phyloP scores from a whole-genome alignment of 1,140 invertebrate species.

The Lucilia cuprina region DNA sequence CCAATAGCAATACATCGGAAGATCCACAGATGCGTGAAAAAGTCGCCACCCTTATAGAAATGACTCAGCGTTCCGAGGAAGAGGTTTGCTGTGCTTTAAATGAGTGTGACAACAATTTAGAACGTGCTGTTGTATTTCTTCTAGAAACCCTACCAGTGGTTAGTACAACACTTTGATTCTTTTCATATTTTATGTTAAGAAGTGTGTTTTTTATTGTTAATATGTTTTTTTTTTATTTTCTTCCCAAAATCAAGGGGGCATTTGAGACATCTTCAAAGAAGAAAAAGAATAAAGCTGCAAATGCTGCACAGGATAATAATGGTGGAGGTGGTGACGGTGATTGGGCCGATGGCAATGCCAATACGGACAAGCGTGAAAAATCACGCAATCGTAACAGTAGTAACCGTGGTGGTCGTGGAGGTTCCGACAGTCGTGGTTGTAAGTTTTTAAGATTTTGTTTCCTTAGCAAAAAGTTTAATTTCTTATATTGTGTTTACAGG shows the following conservation, averaged over 20 bases:
- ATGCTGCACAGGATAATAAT: slow-evolving; percentile 62
- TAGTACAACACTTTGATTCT: slow-evolving; percentile 41
- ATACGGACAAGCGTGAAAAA: slow-evolving; percentile 62
- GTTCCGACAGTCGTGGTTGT: slow-evolving; percentile 62
- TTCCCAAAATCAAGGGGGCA: slow-evolving; percentile 68
- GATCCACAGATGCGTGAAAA: slow-evolving; percentile 74
- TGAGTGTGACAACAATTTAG: slow-evolving; percentile 80
- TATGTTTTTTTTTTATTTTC: slow-evolving; percentile 13
- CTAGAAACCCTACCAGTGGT: slow-evolving; percentile 73
- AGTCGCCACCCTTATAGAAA: slow-evolving; percentile 81
- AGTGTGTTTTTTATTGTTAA: not conserved
- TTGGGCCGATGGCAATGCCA: slow-evolving; percentile 64
- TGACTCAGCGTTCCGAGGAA: slow-evolving; percentile 80
- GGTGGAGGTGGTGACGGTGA: slow-evolving; percentile 57
- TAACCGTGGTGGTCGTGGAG: slow-evolving; percentile 65
- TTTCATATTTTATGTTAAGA: not conserved
- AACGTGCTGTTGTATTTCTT: slow-evolving; percentile 77
- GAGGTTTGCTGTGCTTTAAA: slow-evolving; percentile 83
- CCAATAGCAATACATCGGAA: slow-evolving; percentile 70
- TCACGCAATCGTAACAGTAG: slow-evolving; percentile 57
- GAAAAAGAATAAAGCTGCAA: slow-evolving; percentile 78
- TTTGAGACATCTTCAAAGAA: slow-evolving; percentile 84
- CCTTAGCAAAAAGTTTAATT: not conserved
- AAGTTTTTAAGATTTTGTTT: slow-evolving; percentile 39
- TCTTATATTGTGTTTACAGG: slow-evolving; percentile 40